These are phyloP conservation scores for Formicarius rufipectus DNA, from an alignment of 2,113 vertebrate genomes.

Conservation along the genomic window DNA sequence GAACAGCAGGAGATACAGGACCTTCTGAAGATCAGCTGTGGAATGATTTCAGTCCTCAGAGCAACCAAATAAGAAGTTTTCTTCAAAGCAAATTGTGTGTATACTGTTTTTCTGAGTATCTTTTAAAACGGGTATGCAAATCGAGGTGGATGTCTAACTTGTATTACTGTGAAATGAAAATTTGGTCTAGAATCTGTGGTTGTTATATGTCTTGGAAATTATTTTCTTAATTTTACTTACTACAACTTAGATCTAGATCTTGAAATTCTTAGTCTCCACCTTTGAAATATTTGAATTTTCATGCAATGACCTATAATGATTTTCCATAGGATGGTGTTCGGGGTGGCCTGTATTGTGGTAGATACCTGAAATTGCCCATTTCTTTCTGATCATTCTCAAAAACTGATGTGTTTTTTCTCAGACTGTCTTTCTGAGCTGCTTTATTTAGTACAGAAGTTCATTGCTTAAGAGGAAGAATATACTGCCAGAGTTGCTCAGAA, in stretches of 20 bases:
- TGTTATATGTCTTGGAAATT: background rate
- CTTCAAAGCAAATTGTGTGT: background rate
- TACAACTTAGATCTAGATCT: background rate
- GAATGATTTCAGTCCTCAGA: background rate
- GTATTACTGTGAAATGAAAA: background rate
- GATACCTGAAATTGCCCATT: background rate
- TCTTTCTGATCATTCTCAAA: background rate
- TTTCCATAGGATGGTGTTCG: background rate
- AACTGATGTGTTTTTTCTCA: background rate
- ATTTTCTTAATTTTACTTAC: background rate
- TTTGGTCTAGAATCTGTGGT: background rate
- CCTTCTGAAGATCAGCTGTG: background rate
- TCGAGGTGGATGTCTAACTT: background rate
- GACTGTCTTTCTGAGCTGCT: background rate
- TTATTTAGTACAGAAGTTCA: background rate
- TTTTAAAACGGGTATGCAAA: background rate
- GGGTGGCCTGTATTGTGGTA: background rate
- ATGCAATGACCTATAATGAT: background rate
- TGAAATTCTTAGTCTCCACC: background rate
- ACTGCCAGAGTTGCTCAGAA: background rate
- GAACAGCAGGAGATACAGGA: fast-evolving
- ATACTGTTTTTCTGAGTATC: background rate
- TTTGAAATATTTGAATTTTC: background rate
- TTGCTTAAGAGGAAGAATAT: background rate
- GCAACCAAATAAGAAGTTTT: background rate